Evolutionary conservation across 2,888 invertebrate genomes (phyloP).

Genomic region (Oegoconia quadripuncta): DNA sequence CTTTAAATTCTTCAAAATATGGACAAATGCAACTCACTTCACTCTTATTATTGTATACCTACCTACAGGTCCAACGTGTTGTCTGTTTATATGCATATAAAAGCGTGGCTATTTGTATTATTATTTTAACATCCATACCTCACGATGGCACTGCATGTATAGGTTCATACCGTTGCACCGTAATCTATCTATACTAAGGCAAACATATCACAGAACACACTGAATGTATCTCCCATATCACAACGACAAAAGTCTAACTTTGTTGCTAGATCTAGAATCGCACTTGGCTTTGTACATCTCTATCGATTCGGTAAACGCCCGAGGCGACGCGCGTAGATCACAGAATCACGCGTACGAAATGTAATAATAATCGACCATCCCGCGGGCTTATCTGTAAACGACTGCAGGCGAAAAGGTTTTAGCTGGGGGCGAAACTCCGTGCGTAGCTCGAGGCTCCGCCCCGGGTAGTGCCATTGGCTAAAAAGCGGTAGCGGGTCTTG

Average conservation of each 20-base stretch:
- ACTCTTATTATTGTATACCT: too few relatives aligned
- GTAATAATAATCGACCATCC: constrained; percentile 78
- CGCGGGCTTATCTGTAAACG: constrained; percentile 78
- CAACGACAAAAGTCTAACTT: constrained; percentile 41
- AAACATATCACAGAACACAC: constrained; percentile 74
- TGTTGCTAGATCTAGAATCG: constrained; percentile 32
- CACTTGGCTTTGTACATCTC: constrained; percentile 54
- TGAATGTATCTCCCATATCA: constrained; percentile 45
- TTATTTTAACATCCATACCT: constrained; percentile 56
- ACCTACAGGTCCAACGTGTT: too few relatives aligned
- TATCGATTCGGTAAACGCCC: constrained; percentile 63
- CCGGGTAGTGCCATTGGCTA: constrained; percentile 68
- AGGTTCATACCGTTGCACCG: constrained; percentile 59
- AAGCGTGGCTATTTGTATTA: too few relatives aligned
- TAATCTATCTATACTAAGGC: constrained; percentile 69
- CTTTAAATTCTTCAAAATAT: too few relatives aligned
- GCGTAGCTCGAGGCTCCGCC: constrained; percentile 73
- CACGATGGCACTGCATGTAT: constrained; percentile 77
- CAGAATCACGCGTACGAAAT: constrained; percentile 68
- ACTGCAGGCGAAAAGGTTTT: constrained; percentile 78
- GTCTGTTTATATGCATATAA: too few relatives aligned
- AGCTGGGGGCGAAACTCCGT: constrained; percentile 75
- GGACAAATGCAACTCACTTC: too few relatives aligned
- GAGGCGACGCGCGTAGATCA: constrained; percentile 60
- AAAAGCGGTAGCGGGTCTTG: constrained; percentile 55